Evolutionary conservation across 2,888 invertebrate species (phyloP), one percentile per base, ranked within the genome.

Genomic region (Herminia tarsipennalis): DNA sequence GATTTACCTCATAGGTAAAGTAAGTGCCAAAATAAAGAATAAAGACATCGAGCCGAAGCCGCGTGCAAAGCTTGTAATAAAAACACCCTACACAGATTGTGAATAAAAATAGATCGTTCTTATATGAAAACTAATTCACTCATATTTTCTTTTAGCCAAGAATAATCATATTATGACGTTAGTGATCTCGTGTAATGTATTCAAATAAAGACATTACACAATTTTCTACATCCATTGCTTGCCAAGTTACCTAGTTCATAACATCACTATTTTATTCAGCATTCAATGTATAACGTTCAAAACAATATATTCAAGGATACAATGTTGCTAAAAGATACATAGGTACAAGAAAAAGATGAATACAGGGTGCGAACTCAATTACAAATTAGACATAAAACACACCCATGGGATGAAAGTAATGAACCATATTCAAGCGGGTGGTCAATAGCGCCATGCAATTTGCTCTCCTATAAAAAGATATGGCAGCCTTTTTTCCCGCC

Each of bases 391-490:
- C 73, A 83, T 83, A 71, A 76, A 78, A 80, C 86, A 83, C 88
- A 76, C 89, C 90, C 84, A 76, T 72, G 53, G 48, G 65, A 76
- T 74, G 69, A 64, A 69, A 68, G 70, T 88, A 88, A 90, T 85
- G 88, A 90, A 71, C 70, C 65, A 66, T 77, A 87, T 87, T 88
- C 90, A 88, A 46, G 86, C 88, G 85, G 90, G 90, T 76, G 86
- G 88, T 76, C 77, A 80, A 83, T 83, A 66, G 53, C 56, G 44
- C 63, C 68, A 66, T 76, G 74, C 77, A 85, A 86, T 88, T 88
- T 86, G 76, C 68, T 64, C 52, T 67, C 66, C 77, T 89, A 89
- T 89, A 89, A 76, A 88, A 87, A 81, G 66, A 70, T 64, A 51
- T 53, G 51, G 44, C 50, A 36, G 42, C 39, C 33, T 36, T 59